phyloP scores from a whole-genome alignment of 2,113 vertebrate species.

The Clarias gariepinus region DNA sequence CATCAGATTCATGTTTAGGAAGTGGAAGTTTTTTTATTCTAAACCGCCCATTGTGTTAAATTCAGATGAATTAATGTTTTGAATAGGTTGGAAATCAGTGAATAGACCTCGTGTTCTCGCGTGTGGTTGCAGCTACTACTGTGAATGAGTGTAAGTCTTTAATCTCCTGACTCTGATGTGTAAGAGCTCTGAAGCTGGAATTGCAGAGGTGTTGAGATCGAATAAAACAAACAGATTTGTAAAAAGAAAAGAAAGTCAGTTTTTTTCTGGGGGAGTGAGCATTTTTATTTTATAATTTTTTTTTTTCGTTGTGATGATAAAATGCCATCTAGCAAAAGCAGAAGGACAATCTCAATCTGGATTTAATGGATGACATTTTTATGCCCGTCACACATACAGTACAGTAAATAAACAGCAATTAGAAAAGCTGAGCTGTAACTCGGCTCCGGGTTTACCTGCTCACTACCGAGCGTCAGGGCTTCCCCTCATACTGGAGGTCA shows the following conservation, averaged over 20 bases:
- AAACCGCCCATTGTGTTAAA: too few relatives aligned
- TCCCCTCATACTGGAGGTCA: constrained; percentile 2
- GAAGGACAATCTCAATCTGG: background rate
- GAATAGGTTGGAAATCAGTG: background rate
- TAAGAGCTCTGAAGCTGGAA: background rate
- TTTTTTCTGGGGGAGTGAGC: background rate
- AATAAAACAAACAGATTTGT: constrained; percentile 27
- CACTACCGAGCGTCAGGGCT: background rate
- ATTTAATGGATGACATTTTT: constrained; percentile 43
- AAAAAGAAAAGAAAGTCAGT: background rate
- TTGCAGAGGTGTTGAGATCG: constrained; percentile 3
- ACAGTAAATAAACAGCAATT: constrained; percentile 38
- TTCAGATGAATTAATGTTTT: constrained; percentile 6
- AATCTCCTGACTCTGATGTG: background rate
- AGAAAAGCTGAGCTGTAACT: constrained; percentile 33
- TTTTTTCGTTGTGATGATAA: background rate
- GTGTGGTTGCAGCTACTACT: background rate
- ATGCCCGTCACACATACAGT: background rate
- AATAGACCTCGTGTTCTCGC: background rate
- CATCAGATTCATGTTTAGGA: background rate
- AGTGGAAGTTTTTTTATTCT: too few relatives aligned
- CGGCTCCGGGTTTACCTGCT: constrained; percentile 14
- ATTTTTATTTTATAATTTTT: background rate
- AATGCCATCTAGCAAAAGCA: constrained; percentile 27
- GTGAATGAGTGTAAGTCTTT: background rate